A percentile compares a stretch with the other conserved stretches of the same genome.
phyloP scores from a whole-genome alignment of 2,797 vertebrate genomes.

The Psittacula derbiana region DNA sequence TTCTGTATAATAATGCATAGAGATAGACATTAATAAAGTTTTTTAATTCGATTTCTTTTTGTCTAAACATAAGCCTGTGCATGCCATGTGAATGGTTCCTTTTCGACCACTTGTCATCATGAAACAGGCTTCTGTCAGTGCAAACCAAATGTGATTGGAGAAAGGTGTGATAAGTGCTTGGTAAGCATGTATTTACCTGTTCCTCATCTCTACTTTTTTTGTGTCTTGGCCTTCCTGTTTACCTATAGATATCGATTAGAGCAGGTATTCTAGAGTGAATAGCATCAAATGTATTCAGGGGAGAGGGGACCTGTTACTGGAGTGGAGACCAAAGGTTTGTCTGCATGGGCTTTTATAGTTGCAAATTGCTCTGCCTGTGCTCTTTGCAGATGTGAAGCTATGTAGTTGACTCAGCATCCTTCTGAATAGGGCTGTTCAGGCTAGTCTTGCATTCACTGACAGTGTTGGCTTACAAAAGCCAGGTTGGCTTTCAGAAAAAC shows the following conservation, averaged over 20 bases:
- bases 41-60: background rate
- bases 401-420: background rate
- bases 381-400: background rate
- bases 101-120: conserved; percentile 80
- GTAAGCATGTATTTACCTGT: conserved; percentile 70
- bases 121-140: conserved; percentile 86
- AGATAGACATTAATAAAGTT: background rate
- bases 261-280: background rate
- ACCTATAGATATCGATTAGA: background rate
- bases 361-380: background rate
- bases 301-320: background rate
- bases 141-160: conserved; percentile 81
- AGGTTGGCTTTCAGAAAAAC: background rate
- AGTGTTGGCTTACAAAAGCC: background rate
- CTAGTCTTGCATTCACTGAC: background rate
- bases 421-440: background rate
- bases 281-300: background rate
- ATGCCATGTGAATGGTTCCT: conserved; percentile 82
- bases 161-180: conserved; percentile 85
- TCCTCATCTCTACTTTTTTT: background rate
- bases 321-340: background rate
- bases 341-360: background rate
- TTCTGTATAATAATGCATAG: background rate
- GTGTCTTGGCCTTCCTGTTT: background rate
- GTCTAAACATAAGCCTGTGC: conserved; percentile 78